Evolutionary conservation across 2,888 invertebrate genomes (phyloP), one percentile per base, ranked within the genome.

Genomic region (Nesidiocoris tenuis): DNA sequence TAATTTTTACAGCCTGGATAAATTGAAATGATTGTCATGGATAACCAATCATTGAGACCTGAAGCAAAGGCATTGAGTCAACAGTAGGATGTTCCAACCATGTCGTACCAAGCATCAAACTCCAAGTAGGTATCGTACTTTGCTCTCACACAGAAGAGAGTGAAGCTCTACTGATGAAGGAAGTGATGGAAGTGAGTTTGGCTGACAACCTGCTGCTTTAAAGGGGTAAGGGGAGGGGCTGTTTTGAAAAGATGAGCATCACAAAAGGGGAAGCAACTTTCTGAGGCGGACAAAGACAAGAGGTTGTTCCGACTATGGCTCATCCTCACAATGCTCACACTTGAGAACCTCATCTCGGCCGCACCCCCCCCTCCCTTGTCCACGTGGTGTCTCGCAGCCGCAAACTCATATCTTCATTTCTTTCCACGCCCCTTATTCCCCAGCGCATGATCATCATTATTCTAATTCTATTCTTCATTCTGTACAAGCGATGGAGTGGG

Each of bases 261-360:
- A 72, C 72, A 72, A 55, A 61, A 64, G 39, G 55, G 64, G 57
- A 59, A 72, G 64, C 61, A 63, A 72, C 72, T 72, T 72, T 54
- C 19, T 16, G 24, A 39, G n/a, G 72, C 64, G 63, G 64, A 72
- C 72, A 72, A 72, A 72, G 72, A 72, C 63, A 72, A 72, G 64
- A 63, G 59, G 54, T 59, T 39, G 39, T 39, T 23, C 59, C 68
- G 23, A 57, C 68, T 39, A 39, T 39, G 39, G 39, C 39, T 59
- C 59, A 17, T 59, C 59, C 61, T 61, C 61, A 72, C 72, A 72
- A 72, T 72, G 72, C 63, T 54, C 70, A 56, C 72, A 56, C 72
- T 72, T 54, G 72, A 72, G 72, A 72, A 72, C 54, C 72, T 64
- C 72, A 72, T 72, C 72, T 72, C 64, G 57, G 23, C 64, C 70